These are phyloP conservation scores for Anoplius nigerrimus DNA, from an alignment of 2,888 invertebrate species.

Conservation along the genomic window DNA sequence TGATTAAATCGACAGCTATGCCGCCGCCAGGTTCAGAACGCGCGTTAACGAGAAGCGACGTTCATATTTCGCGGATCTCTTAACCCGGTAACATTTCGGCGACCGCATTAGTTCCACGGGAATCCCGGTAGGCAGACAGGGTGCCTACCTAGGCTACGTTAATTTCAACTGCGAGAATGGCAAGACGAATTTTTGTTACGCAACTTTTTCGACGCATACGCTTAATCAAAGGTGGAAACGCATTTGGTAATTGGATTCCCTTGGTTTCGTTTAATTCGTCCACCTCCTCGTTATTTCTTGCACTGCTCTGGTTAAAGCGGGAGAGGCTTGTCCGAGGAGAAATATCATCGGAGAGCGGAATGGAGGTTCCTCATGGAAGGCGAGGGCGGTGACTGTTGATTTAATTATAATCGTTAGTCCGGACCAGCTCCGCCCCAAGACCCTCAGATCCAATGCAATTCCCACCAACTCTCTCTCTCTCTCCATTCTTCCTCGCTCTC, in stretches of 20 bases:
- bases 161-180: no score
- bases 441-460: constrained; percentile 67
- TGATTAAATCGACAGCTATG: constrained; percentile 60
- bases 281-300: no score
- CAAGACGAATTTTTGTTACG: no score
- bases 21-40: constrained; percentile 11
- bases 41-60: constrained; percentile 5
- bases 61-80: constrained; percentile 21
- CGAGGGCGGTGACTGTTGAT: constrained; percentile 73
- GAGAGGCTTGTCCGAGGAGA: constrained; percentile 9
- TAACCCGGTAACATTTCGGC: constrained; percentile 57
- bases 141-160: no score
- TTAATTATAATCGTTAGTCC: constrained; percentile 71
- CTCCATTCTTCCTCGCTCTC: constrained; percentile 3
- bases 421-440: constrained; percentile 66
- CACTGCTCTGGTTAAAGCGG: no score
- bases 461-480: constrained; percentile 43
- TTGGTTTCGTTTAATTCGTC: no score
- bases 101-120: no score
- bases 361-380: constrained; percentile 58
- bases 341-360: constrained; percentile 44
- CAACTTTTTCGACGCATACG: no score
- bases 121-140: no score
- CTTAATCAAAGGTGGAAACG: no score
- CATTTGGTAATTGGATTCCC: no score